phyloP scores from a whole-genome alignment of 92 coral and sea anemone species.

The Heliopora coerulea region DNA sequence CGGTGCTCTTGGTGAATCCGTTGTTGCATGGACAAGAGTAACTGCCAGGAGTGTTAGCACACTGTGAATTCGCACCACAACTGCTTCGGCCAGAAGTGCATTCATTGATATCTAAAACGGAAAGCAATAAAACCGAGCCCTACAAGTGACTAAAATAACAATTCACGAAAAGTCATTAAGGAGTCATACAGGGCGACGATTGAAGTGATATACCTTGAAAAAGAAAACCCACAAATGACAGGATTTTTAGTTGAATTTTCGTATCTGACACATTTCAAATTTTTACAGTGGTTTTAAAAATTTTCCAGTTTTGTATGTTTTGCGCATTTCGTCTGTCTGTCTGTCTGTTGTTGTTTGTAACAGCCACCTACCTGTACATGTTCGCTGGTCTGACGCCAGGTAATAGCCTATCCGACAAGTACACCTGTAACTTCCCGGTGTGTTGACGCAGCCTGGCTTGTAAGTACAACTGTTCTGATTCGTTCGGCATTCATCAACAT shows the following conservation, averaged over 20 bases:
- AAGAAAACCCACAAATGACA: background rate
- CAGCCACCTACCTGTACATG: constrained; percentile 10
- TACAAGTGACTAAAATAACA: too few relatives aligned
- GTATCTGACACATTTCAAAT: too few relatives aligned
- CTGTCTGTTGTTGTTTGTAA: too few relatives aligned
- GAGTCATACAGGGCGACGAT: too few relatives aligned
- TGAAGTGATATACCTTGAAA: background rate
- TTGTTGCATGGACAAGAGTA: constrained; percentile 2
- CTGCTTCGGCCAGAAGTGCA: background rate
- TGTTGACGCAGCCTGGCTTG: constrained; percentile 22
- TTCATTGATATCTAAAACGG: constrained; percentile 1
- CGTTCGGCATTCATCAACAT: constrained; percentile 22
- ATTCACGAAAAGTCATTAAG: background rate
- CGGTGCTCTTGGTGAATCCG: background rate
- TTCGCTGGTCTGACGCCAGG: background rate
- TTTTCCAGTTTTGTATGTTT: too few relatives aligned
- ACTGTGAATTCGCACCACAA: background rate
- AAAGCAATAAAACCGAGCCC: background rate
- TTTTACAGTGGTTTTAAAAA: too few relatives aligned
- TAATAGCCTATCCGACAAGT: constrained; percentile 1
- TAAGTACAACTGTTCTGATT: background rate
- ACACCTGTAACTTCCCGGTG: constrained; percentile 15
- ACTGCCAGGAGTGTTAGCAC: constrained; percentile 2
- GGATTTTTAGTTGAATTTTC: too few relatives aligned
- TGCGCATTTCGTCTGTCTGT: too few relatives aligned